phyloP scores from a whole-genome alignment of 2,113 vertebrate genomes.

The Sminthopsis crassicaudata region DNA sequence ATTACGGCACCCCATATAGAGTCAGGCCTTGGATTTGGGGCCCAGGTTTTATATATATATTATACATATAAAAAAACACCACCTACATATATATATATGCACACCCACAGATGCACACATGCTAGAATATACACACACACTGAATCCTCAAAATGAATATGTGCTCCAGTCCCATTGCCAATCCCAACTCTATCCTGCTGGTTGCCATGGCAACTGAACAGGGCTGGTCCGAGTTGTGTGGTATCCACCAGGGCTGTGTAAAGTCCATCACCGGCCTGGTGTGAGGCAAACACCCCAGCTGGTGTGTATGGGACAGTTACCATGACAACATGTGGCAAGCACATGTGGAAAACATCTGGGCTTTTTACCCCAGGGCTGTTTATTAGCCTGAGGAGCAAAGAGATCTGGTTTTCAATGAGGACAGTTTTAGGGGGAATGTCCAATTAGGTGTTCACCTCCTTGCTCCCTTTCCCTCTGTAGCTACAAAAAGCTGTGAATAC shows the following conservation, averaged over 20 bases:
- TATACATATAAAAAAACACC: too few relatives aligned
- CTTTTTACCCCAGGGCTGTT: slow-evolving; percentile 28
- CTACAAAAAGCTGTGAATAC: neutral
- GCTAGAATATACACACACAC: neutral
- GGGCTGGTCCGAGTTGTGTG: neutral
- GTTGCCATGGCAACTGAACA: slow-evolving; percentile 36
- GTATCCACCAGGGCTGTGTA: neutral
- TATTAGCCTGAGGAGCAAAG: slow-evolving; percentile 1
- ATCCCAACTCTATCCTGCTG: neutral
- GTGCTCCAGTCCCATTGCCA: neutral
- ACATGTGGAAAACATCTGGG: slow-evolving; percentile 47
- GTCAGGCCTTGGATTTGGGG: neutral
- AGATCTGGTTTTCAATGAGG: slow-evolving; percentile 36
- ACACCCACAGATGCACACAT: neutral
- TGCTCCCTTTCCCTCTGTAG: neutral
- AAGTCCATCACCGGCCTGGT: slow-evolving; percentile 21
- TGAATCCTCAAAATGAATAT: neutral
- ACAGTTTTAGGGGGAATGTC: neutral
- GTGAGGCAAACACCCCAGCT: neutral
- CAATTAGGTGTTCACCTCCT: neutral
- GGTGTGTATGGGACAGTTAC: slow-evolving; percentile 30
- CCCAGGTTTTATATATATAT: neutral
- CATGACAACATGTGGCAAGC: slow-evolving; percentile 28
- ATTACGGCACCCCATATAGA: neutral
- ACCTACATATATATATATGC: neutral